phyloP scores from a whole-genome alignment of 2,888 invertebrate genomes.

The Phengaris arion region DNA sequence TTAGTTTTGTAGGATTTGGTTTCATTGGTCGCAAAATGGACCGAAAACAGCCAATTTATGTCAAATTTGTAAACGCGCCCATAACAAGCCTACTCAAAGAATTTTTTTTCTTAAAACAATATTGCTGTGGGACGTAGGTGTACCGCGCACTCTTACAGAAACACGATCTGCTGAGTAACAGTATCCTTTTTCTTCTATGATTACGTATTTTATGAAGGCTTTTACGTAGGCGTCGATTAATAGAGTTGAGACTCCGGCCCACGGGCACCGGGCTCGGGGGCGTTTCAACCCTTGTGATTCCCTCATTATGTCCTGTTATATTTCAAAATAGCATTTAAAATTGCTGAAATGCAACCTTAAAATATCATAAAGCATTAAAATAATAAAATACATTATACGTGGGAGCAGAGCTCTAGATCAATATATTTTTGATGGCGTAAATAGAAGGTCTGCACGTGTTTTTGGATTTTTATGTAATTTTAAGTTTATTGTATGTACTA shows the following conservation, averaged over 20 bases:
- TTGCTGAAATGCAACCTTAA: neutral
- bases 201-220: constrained; percentile 4
- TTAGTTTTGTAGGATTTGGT: too few species aligned
- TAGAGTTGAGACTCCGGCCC: neutral
- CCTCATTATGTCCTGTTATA: neutral
- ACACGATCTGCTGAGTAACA: neutral
- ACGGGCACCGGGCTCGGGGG: neutral
- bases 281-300: neutral
- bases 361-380: neutral
- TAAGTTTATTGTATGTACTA: too few species aligned
- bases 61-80: too few species aligned
- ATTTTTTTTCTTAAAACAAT: neutral
- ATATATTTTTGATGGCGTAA: neutral
- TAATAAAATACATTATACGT: neutral
- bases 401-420: neutral
- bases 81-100: neutral
- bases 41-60: too few species aligned
- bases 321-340: neutral
- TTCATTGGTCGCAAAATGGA: too few species aligned
- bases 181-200: constrained; percentile 10
- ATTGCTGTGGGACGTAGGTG: neutral
- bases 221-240: neutral
- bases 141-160: neutral
- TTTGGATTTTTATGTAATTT: neutral
- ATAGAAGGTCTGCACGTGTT: neutral